Conservation (phyloP, 2,797 vertebrate species). For the Hippocampus kuda region DNA sequence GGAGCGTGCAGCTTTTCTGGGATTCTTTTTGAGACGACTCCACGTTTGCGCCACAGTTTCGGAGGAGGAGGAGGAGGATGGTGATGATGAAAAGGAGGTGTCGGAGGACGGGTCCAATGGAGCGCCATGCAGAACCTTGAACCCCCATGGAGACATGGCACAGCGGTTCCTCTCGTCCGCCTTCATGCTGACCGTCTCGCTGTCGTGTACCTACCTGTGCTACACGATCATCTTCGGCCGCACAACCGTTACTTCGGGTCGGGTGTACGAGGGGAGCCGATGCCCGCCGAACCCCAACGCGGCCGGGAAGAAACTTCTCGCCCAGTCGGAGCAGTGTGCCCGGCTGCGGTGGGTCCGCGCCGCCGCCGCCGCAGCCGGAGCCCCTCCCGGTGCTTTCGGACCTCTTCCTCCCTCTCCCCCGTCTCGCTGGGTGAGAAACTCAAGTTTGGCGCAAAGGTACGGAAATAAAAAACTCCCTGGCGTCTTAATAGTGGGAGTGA, state of each 20-base stretch:
- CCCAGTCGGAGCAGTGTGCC: constrained; percentile 69
- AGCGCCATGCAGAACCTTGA: constrained; percentile 67
- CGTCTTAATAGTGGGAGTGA: constrained; percentile 87
- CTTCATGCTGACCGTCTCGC: constrained; percentile 80
- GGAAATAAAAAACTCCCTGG: constrained; percentile 82
- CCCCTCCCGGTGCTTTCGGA: constrained; percentile 38
- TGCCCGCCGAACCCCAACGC: constrained; percentile 62
- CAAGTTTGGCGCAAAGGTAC: constrained; percentile 63
- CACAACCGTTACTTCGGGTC: constrained; percentile 67
- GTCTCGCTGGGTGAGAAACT: constrained; percentile 52
- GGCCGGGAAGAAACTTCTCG: constrained; percentile 80
- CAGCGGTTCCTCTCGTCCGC: constrained; percentile 76
- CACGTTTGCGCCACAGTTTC: constrained; percentile 12
- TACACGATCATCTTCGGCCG: constrained; percentile 81
- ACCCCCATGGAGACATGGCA: constrained; percentile 88
- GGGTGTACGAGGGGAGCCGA: constrained; percentile 62
- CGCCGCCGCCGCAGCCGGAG: constrained; percentile 26
- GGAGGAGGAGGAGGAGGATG: constrained; percentile 1
- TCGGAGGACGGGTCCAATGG: constrained; percentile 53
- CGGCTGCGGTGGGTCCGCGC: constrained; percentile 36
- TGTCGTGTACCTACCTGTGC: constrained; percentile 85
- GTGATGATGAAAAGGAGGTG: constrained; percentile 22
- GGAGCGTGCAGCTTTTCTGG: neutral
- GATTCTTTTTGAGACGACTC: constrained; percentile 16
- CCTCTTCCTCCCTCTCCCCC: constrained; percentile 22